Conservation (phyloP, 2,113 vertebrate species). For the Spilogale gracilis region DNA sequence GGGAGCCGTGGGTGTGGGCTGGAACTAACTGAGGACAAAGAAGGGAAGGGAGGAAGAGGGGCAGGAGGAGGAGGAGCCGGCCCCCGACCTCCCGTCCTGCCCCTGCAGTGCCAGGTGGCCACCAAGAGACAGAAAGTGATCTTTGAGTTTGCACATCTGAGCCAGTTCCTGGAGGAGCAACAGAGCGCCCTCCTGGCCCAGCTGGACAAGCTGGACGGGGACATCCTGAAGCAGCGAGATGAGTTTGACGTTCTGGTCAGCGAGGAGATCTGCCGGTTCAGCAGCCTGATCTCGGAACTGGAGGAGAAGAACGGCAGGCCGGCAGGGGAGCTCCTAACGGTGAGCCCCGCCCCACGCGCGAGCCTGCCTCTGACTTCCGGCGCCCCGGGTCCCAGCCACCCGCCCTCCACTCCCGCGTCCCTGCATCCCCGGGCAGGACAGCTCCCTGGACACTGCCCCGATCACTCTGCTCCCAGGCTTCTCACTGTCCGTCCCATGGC, state of each 20-base stretch:
- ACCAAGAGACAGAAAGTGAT: slow-evolving; percentile 72
- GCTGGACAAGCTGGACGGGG: slow-evolving; percentile 66
- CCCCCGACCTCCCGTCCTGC: not conserved
- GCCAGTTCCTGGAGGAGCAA: slow-evolving; percentile 75
- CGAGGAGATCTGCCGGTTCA: slow-evolving; percentile 37
- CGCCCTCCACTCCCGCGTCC: not conserved
- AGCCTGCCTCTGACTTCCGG: too few species aligned
- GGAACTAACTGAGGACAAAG: not conserved
- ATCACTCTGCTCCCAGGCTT: not conserved
- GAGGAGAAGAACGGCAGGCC: slow-evolving; percentile 75
- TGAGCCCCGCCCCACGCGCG: not conserved
- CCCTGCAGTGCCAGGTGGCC: slow-evolving; percentile 74
- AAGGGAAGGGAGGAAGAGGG: too few species aligned
- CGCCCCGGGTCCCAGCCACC: not conserved
- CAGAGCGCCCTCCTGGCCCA: slow-evolving; percentile 66
- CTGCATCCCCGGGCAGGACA: too few species aligned
- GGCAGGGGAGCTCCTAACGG: slow-evolving; percentile 74
- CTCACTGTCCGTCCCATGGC: not conserved
- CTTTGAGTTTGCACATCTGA: slow-evolving; percentile 51
- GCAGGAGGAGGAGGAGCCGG: not conserved
- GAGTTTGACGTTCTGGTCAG: slow-evolving; percentile 27
- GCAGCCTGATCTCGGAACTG: slow-evolving; percentile 74
- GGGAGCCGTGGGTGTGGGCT: not conserved
- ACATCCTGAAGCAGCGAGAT: slow-evolving; percentile 70
- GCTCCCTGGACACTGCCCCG: not conserved